Evolutionary conservation across 2,113 vertebrate genomes (phyloP).

Genomic region (Rhynchomys soricoides): DNA sequence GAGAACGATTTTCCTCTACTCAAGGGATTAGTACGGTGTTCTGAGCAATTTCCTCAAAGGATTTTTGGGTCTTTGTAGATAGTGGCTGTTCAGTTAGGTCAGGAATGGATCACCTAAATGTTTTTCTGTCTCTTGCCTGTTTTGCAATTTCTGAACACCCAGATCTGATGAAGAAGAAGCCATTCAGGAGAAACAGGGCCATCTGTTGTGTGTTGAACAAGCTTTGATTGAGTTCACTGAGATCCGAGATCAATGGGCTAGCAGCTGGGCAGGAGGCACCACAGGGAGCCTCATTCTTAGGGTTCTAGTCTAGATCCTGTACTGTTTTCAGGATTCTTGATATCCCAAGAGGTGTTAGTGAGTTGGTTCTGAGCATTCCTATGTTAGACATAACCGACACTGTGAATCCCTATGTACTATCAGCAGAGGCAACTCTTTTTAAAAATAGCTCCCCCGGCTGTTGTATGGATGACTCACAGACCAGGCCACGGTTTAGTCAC

Average conservation of each 20-base stretch:
- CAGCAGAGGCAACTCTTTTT: neutral
- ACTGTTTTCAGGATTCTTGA: neutral
- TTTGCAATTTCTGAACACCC: neutral
- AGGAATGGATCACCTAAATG: slow-evolving; percentile 35
- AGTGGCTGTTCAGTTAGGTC: neutral
- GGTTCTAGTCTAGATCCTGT: neutral
- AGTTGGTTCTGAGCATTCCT: neutral
- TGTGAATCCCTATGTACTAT: neutral
- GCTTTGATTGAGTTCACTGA: neutral
- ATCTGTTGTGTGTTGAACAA: neutral
- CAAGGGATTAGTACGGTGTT: neutral
- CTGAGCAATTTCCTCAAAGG: slow-evolving; percentile 43
- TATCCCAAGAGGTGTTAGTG: neutral
- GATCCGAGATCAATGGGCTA: neutral
- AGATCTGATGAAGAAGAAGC: slow-evolving; percentile 6
- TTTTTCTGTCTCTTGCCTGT: neutral
- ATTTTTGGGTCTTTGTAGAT: slow-evolving; percentile 3
- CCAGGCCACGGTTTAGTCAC: rapidly evolving
- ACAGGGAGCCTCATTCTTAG: neutral
- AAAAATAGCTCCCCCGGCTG: neutral
- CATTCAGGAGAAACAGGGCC: neutral
- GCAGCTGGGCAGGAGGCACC: neutral
- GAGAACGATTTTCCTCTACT: neutral
- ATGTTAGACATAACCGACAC: neutral
- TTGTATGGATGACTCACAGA: neutral